phyloP scores from a whole-genome alignment of 2,888 invertebrate genomes.

The Morinoia aosen region DNA sequence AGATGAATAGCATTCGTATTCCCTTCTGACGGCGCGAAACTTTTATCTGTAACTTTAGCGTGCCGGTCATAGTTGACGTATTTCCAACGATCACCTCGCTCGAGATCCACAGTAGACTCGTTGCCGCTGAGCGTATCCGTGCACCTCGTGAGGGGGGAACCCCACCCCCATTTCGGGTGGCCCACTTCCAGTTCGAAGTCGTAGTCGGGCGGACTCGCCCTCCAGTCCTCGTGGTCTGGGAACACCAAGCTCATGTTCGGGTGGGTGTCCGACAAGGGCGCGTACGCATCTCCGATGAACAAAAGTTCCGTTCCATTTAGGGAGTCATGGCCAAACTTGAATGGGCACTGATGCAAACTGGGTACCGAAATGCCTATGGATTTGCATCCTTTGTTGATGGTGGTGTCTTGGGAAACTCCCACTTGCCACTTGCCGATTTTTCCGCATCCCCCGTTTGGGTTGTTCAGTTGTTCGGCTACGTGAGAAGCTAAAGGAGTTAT shows the following conservation, averaged over 20 bases:
- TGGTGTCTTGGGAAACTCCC: neutral
- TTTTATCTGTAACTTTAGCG: neutral
- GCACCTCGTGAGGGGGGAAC: neutral
- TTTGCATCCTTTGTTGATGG: neutral
- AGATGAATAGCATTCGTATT: neutral
- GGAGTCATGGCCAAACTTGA: neutral
- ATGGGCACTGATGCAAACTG: neutral
- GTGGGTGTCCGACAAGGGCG: neutral
- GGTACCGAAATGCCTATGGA: constrained; percentile 9
- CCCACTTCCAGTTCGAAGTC: neutral
- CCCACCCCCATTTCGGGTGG: neutral
- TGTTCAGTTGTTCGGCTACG: neutral
- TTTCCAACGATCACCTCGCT: neutral
- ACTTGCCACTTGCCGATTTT: neutral
- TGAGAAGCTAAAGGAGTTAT: neutral
- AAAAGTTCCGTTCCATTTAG: neutral
- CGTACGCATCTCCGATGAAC: neutral
- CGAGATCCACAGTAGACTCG: neutral
- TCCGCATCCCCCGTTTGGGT: constrained; percentile 1
- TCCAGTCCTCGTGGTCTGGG: neutral
- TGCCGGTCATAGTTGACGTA: neutral
- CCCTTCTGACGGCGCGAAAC: neutral
- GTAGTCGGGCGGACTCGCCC: neutral
- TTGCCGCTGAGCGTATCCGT: neutral
- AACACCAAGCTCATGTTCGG: constrained; percentile 8